Base-by-base conservation (phyloP, 2,888 invertebrate genomes). In the Teleogryllus oceanicus region DNA sequence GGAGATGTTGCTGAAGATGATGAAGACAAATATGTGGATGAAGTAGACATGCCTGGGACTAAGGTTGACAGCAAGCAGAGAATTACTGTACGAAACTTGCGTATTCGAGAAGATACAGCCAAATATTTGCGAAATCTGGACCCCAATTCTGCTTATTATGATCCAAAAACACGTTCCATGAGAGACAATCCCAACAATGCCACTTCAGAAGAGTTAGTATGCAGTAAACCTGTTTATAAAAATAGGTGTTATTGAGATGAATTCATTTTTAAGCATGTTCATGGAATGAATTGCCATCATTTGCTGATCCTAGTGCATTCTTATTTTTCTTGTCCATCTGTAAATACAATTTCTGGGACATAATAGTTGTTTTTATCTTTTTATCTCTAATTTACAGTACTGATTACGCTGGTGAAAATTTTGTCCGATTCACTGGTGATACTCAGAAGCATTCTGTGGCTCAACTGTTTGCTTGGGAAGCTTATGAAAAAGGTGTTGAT, bases 61-160 rank as follows among this genome's bases (percentile, higher is more conserved):
- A 99, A 99, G 90, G 99, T 99, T 78, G 99, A 99, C 85, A 97
- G 97, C 5, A 98, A 99, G 87, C 99, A 99, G 87, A 92, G 99
- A 84, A 99, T 99, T 86, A 99, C 99, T 18, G 99, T 99, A 5
- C 90, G 99, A 84, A 99, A 99, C 89, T 89, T 99, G 84, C 92
- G 99, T 84, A 99, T 99, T 84, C 91, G 99, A 84, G 99, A 99
- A 88, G 99, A 99, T 87, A 99, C 98, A 0, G 99, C 99, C 0
- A 99, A 99, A 88, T 99, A 99, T 87, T 88, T 99, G 82, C 90
- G 97, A 80, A 99, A 99, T 87, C 89, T 99, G 85, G 98, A 99
- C 89, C 95, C 96, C 0, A 96, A 97, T 86, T 99, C 98, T 0
- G 99, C 99, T 0, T 98, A 98, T 88, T 99, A 99, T 87, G 99